Evolutionary conservation across 2,113 vertebrate genomes (phyloP), one percentile per base, ranked within the genome.

Genomic region (Willisornis vidua): DNA sequence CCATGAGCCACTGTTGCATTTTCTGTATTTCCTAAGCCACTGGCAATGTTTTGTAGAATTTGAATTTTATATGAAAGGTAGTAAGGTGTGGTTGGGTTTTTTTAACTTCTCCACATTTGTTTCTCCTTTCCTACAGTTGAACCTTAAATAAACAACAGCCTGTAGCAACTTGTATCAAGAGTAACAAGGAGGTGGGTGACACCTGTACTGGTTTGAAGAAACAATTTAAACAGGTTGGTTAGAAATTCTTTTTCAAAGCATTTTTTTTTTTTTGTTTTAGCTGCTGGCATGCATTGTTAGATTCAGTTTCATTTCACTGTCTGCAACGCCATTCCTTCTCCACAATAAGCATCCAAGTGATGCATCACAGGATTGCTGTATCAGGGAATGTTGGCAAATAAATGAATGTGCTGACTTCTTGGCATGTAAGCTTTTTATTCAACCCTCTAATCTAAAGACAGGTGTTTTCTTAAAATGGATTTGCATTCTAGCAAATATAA

Each of bases 241-340:
- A 54, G 73, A 58, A 33, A n/a, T 90, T 85, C 51, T 76, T 86
- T 68, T 51, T 54, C 31, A 87, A 87, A 95, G 14, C 9, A n/a
- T n/a, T n/a, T n/a, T 26, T 52, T 17, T 46, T 67, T 55, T 23
- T 43, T 26, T 67, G 26, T 63, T 72, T 55, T 46, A 63, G 3
- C 29, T 86, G 11, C 63, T 81, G 55, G 37, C n/a, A 41, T 67
- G 45, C 31, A 58, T 37, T 3, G 0, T 84, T 81, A 92, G 15
- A 48, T 63, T 78, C 31, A n/a, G 39, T 92, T 86, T 94, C 48
- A 92, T 93, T 86, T 84, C 75, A 65, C 54, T 92, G 57, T 68
- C 92, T 96, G 72, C 25, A 20, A 20, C 57, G 28, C 57, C 41
- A 61, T 90, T 89, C 41, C 20, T 67, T 72, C 55, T 85, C 1